phyloP scores from a whole-genome alignment of 2,797 vertebrate species.

The Lacerta agilis region DNA sequence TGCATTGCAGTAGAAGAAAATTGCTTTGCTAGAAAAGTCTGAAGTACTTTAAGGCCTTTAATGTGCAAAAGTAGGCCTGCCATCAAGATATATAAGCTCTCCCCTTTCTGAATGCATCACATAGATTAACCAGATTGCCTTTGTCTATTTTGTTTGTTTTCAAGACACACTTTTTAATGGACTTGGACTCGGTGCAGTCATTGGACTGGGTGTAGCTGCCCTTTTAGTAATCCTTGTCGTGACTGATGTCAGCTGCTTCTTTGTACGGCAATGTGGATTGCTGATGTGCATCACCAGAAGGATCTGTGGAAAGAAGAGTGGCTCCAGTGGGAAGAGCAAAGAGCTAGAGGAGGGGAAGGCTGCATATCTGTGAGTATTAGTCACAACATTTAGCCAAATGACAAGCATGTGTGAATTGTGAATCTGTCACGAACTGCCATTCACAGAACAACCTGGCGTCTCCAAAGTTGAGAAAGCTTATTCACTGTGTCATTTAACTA shows the following conservation, averaged over 20 bases:
- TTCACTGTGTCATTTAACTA: neutral
- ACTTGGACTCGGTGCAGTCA: slow-evolving; percentile 92
- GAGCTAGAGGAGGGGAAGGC: slow-evolving; percentile 98
- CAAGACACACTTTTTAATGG: slow-evolving; percentile 97
- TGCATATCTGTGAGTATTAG: slow-evolving; percentile 93
- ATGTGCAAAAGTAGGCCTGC: neutral
- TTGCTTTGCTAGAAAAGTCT: neutral
- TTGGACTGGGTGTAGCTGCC: slow-evolving; percentile 91
- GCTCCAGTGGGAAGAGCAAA: slow-evolving; percentile 94
- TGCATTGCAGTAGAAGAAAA: neutral
- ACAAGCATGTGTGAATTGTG: neutral
- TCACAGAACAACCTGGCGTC: neutral
- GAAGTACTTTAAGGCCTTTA: neutral
- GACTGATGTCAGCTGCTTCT: slow-evolving; percentile 97
- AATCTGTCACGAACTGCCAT: slow-evolving; percentile 10
- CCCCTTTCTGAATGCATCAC: neutral
- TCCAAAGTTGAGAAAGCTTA: neutral
- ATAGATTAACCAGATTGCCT: neutral
- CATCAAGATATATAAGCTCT: neutral
- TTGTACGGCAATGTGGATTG: slow-evolving; percentile 94
- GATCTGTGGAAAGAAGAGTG: slow-evolving; percentile 93
- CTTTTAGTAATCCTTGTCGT: slow-evolving; percentile 93
- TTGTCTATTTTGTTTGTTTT: slow-evolving; percentile 74
- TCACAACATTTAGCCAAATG: slow-evolving; percentile 17
- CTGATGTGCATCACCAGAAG: slow-evolving; percentile 96